A percentile compares a stretch with the other conserved stretches of the same genome.
phyloP scores from a whole-genome alignment of 2,113 vertebrate species.

The Heloderma charlesbogerti region DNA sequence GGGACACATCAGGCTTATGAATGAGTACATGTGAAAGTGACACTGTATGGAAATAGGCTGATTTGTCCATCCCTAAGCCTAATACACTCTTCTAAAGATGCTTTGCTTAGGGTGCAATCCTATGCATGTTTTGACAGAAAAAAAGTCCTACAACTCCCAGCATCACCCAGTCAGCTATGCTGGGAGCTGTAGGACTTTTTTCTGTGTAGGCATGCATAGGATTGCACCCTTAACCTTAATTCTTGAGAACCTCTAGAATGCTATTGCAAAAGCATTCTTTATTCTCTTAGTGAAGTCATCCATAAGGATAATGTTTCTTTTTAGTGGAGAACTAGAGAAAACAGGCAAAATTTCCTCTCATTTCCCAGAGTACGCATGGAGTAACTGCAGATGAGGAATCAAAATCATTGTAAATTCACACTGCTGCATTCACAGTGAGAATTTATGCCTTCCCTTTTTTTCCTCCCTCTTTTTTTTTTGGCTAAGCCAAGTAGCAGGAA shows the following conservation, averaged over 20 bases:
- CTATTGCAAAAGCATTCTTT: neutral
- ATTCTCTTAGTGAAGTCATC: neutral
- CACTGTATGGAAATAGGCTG: neutral
- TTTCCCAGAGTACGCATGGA: rapidly evolving
- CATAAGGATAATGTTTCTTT: neutral
- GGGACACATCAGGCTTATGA: neutral
- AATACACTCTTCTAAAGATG: neutral
- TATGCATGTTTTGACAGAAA: too few species aligned
- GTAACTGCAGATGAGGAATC: neutral
- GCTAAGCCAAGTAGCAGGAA: conserved; percentile 23
- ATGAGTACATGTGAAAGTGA: neutral
- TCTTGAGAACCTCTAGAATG: neutral
- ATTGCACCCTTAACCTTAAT: neutral
- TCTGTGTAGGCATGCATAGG: too few species aligned
- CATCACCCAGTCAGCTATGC: too few species aligned
- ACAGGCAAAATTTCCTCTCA: neutral
- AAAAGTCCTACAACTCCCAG: too few species aligned
- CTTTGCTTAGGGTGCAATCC: neutral
- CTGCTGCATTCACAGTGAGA: neutral
- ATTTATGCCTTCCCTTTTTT: neutral
- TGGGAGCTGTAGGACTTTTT: too few species aligned
- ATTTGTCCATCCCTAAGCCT: neutral
- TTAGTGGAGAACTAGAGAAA: neutral
- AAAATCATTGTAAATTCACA: neutral
- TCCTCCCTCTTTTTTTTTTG: neutral